Conservation (phyloP, 2,888 invertebrate species). For the Hirtodrosophila alboralis region DNA sequence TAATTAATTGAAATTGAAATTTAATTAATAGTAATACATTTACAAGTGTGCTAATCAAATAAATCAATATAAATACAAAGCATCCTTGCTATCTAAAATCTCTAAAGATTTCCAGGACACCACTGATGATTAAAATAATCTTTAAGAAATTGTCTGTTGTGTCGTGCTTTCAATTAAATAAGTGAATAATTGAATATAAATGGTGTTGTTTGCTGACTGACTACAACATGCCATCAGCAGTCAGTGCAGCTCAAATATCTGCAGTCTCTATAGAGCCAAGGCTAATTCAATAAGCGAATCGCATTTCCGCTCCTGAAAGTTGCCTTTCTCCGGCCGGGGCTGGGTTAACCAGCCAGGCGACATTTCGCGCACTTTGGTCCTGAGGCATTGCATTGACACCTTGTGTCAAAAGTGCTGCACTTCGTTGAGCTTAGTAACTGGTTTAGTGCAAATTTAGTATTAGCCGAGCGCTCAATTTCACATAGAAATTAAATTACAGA, state of each 20-base stretch:
- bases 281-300: slow-evolving; percentile 75
- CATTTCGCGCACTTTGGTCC: slow-evolving; percentile 36
- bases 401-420: slow-evolving; percentile 69
- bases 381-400: slow-evolving; percentile 70
- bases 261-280: slow-evolving; percentile 21
- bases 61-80: too few relatives aligned
- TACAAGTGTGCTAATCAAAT: too few relatives aligned
- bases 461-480: slow-evolving; percentile 76
- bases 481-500: slow-evolving; percentile 73
- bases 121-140: too few relatives aligned
- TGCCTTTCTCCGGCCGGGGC: slow-evolving; percentile 8
- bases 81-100: too few relatives aligned
- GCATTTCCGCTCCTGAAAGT: slow-evolving; percentile 72
- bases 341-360: slow-evolving; percentile 1
- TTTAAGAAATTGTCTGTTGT: too few relatives aligned
- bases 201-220: slow-evolving; percentile 6
- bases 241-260: slow-evolving; percentile 23
- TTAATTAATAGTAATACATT: too few relatives aligned
- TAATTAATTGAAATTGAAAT: too few relatives aligned
- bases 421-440: slow-evolving; percentile 60
- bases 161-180: slow-evolving; percentile 19
- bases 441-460: slow-evolving; percentile 77
- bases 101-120: too few relatives aligned
- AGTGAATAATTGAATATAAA: slow-evolving; percentile 35
- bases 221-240: not conserved